Evolutionary conservation across 30 jellyfish, hydroid and myxozoan genomes (phyloP).

Genomic region (Turritopsis rubra): DNA sequence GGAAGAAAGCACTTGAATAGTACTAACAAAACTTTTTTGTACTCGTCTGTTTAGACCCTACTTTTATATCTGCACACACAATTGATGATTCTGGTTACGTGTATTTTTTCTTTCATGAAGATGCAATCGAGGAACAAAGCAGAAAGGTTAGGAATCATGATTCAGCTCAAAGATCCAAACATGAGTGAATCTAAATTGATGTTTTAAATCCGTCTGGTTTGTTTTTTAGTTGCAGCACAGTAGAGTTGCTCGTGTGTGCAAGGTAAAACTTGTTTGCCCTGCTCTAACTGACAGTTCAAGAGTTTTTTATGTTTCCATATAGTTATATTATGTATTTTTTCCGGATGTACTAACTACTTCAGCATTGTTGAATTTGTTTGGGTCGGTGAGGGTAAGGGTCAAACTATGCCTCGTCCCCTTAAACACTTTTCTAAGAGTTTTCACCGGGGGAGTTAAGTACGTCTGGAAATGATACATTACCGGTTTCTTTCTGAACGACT

Average conservation of each 20-base stretch:
- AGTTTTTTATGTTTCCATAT: neutral
- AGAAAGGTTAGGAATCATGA: constrained; percentile 27
- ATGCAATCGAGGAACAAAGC: constrained; percentile 29
- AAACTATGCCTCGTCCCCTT: too few relatives aligned
- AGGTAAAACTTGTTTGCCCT: constrained; percentile 34
- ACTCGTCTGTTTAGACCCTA: constrained; percentile 8
- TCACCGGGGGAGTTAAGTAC: too few relatives aligned
- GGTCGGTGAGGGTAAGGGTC: too few relatives aligned
- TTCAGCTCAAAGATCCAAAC: too few relatives aligned
- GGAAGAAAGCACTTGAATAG: too few relatives aligned
- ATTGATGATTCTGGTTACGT: constrained; percentile 33
- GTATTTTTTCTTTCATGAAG: constrained; percentile 52
- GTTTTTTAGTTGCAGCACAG: constrained; percentile 17
- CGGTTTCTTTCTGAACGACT: neutral
- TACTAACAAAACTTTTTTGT: too few relatives aligned
- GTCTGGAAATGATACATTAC: too few relatives aligned
- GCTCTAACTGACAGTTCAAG: neutral
- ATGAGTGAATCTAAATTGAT: too few relatives aligned
- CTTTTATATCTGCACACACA: constrained; percentile 5
- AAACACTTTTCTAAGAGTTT: too few relatives aligned
- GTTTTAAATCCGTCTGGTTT: too few relatives aligned
- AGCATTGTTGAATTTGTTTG: too few relatives aligned
- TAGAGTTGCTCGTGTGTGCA: constrained; percentile 29
- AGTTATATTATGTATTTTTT: neutral
- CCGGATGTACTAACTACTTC: neutral